These are phyloP conservation scores for Coronaproctus castanopsis DNA, from an alignment of 2,888 invertebrate species.

Conservation along the genomic window DNA sequence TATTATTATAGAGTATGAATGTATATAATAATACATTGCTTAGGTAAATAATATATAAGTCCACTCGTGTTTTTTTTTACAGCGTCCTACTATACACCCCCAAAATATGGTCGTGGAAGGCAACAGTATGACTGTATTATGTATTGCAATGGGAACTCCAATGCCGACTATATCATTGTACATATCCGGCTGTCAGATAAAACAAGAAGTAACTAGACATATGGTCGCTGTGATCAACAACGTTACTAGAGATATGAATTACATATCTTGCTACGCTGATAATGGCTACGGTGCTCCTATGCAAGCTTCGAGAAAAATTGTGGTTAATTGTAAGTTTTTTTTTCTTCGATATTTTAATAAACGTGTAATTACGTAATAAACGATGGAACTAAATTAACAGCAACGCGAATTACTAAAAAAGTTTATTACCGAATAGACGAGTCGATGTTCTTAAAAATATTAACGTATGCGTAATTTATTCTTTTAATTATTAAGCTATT, in stretches of 20 bases:
- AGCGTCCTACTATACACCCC: constrained; percentile 68
- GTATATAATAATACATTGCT: no score
- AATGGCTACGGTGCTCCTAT: constrained; percentile 72
- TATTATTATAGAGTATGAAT: no score
- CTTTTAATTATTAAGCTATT: no score
- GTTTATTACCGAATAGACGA: not conserved
- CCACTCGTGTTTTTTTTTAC: no score
- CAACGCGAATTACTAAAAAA: not conserved
- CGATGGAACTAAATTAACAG: no score
- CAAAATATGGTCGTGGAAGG: constrained; percentile 65
- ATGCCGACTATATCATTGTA: constrained; percentile 66
- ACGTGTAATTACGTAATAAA: no score
- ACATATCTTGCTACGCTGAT: constrained; percentile 70
- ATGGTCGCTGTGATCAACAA: constrained; percentile 74
- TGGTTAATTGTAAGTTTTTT: constrained; percentile 51
- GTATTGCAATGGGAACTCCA: constrained; percentile 67
- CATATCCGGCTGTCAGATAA: constrained; percentile 54
- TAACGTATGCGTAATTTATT: no score
- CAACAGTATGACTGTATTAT: constrained; percentile 65
- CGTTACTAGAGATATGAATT: constrained; percentile 64
- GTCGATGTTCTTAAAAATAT: not conserved
- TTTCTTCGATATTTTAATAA: no score
- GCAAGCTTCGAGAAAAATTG: constrained; percentile 59
- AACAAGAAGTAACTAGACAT: constrained; percentile 60
- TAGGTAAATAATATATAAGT: no score